Base-by-base conservation (phyloP, 2,113 vertebrate genomes). In the Larimichthys polyactis region DNA sequence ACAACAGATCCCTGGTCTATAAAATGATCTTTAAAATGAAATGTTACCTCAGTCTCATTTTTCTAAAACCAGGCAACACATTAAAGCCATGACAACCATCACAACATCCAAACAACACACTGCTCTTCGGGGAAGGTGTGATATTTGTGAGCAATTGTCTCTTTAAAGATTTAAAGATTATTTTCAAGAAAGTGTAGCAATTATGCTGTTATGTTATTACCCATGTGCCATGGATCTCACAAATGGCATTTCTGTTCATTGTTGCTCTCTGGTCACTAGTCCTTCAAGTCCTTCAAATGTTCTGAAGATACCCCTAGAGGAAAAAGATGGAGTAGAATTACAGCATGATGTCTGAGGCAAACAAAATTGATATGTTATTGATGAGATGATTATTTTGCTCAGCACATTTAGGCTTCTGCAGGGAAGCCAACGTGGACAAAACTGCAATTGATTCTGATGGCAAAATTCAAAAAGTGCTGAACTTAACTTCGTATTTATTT, bases 121-220 rank as follows among this genome's bases (percentile, higher is more conserved):
- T 82, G 54, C 68, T 52, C 64, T 83, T 84, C 73, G 9, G 17
- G 57, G 43, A 16, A 68, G 52, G 65, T 83, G 24, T 71, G 63
- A 84, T 89, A 72, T 87, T 85, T 78, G 46, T 78, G 78, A 83
- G 76, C 62, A 82, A 85, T 86, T 74, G 77, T 57, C 48, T 68
- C 36, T 82, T 79, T 88, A 90, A 72, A 86, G 65, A 87, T 57
- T 29, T 69, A 80, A 83, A 84, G 72, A 87, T 83, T 84, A 78
- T 82, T 87, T 82, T 86, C 65, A 72, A 81, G 74, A 83, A 85
- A 81, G 71, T 80, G 55, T 32, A 51, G 76, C 83, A 87, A 85
- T 90, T 91, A 93, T 82, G 89, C 86, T 82, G 81, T 94, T 87
- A 91, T 84, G 89, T 82, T 81, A 86, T 93, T 92, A 90, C 73